Evolutionary conservation across 2,113 vertebrate genomes (phyloP).

Genomic region (Chamaetylas fuelleborni): DNA sequence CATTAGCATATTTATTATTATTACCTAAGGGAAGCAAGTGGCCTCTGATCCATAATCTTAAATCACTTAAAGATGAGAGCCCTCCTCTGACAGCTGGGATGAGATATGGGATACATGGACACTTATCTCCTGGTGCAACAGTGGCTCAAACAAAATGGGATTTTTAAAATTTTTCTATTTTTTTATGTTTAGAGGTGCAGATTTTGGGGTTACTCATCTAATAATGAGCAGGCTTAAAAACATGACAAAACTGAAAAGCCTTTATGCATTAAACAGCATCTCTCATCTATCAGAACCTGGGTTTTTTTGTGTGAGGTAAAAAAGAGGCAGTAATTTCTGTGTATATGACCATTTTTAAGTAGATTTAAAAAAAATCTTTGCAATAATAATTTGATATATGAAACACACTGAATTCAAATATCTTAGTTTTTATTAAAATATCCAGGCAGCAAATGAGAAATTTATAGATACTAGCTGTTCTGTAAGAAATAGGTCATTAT

Average conservation of each 20-base stretch:
- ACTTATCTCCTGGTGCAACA: not conserved
- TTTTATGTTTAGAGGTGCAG: not conserved
- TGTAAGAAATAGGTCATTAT: constrained; percentile 40
- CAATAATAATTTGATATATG: not conserved
- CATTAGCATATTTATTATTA: constrained; percentile 53
- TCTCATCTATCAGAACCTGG: not conserved
- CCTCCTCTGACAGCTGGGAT: constrained; percentile 10
- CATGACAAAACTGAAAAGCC: not conserved
- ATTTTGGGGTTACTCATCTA: not conserved
- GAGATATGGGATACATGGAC: not conserved
- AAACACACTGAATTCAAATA: not conserved
- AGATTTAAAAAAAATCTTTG: not conserved
- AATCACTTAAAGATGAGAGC: constrained; percentile 39
- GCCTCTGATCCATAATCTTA: constrained; percentile 48
- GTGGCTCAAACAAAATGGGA: not conserved
- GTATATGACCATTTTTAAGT: not conserved
- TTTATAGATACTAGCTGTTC: constrained; percentile 18
- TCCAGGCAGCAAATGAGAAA: constrained; percentile 47
- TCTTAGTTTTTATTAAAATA: constrained; percentile 16
- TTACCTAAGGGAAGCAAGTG: constrained; percentile 31
- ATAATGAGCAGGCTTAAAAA: not conserved
- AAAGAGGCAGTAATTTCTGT: not conserved
- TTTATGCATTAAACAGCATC: not conserved
- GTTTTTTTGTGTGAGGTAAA: not conserved
- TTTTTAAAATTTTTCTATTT: too few relatives aligned